Evolutionary conservation across 2,888 invertebrate genomes (phyloP), one percentile per base, ranked within the genome.

Genomic region (Diarsia mendica): DNA sequence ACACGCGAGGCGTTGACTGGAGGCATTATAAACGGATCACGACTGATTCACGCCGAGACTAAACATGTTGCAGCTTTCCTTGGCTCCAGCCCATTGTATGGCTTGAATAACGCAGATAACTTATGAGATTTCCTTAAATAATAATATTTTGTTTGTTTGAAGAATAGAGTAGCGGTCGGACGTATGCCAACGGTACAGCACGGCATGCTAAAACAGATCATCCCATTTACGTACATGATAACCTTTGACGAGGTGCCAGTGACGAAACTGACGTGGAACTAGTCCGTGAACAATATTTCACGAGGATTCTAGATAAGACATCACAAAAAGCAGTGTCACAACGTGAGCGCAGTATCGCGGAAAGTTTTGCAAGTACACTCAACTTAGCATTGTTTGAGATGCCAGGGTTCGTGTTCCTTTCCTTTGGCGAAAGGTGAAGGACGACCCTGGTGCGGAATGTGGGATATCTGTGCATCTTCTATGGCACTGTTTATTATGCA

Each of bases 391-490:
- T 93, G 93, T 94, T 90, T 91, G 90, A 90, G 91, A 91, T 89
- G 91, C 89, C 92, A 89, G 88, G 89, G 91, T 88, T 91, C 92
- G 89, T 89, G 89, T 91, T 92, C 92, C 92, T 93, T 93, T 93
- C 93, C 90, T 92, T 92, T 91, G 88, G 85, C 86, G 88, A 95
- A 95, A 95, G 94, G 95, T 95, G 95, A 95, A 95, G 96, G 95
- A 93, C 93, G 87, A 53, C 67, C 76, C 72, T 83, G 86, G 84
- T 81, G 85, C 82, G 92, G 91, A 92, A 93, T 93, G 91, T 89
- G 89, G 91, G 90, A 92, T 92, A 92, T 90, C 89, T 86, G 87
- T 85, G 81, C 86, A 90, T 90, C 89, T 87, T 82, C 87, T 81
- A 82, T 77, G 75, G 77, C 67, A 72, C 82, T 84, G 86, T 88